phyloP scores from a whole-genome alignment of 2,797 vertebrate species.

The Gorsachius magnificus region DNA sequence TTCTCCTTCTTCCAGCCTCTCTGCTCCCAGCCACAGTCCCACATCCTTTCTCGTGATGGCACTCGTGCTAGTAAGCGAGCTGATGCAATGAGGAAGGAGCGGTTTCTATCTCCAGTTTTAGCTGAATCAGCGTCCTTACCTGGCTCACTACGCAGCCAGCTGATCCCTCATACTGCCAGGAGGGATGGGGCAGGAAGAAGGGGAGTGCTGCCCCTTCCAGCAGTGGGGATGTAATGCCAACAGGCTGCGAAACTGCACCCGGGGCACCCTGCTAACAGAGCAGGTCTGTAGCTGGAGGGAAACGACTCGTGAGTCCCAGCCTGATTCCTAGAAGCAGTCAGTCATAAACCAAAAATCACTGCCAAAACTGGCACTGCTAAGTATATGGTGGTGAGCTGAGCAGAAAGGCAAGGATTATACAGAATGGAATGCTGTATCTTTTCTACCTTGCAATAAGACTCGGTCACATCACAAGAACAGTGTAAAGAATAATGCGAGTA shows the following conservation, averaged over 20 bases:
- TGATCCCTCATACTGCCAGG: accelerated
- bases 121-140: neutral
- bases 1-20: neutral
- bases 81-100: neutral
- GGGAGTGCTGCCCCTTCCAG: neutral
- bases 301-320: neutral
- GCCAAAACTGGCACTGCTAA: neutral
- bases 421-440: neutral
- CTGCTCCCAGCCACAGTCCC: neutral
- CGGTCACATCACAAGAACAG: neutral
- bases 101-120: neutral
- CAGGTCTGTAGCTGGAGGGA: neutral
- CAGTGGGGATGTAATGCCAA: neutral
- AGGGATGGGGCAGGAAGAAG: neutral
- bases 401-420: neutral
- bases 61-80: neutral
- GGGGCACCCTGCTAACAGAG: neutral
- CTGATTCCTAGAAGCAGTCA: neutral
- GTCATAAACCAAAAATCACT: neutral
- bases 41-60: accelerated
- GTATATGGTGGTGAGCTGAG: neutral
- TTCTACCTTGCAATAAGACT: neutral
- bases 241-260: neutral
- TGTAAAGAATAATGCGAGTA: neutral
- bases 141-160: neutral